phyloP scores from a whole-genome alignment of 2,888 invertebrate species.

The Phragmatobia fuliginosa region DNA sequence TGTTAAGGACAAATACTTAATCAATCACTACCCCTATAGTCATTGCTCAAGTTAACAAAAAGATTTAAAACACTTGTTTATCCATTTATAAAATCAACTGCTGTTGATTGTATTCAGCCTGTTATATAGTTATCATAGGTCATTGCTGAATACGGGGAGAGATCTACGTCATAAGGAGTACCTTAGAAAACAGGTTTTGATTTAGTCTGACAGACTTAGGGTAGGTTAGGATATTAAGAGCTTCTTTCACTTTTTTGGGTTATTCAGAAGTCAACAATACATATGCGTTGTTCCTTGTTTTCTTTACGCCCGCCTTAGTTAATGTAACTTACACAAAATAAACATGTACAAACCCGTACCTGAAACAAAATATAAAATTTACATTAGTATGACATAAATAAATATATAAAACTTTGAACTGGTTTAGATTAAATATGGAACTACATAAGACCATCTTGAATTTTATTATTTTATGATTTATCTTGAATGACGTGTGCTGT shows the following conservation, averaged over 20 bases:
- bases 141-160: no score
- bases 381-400: not conserved
- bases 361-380: slow-evolving; percentile 9
- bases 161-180: no score
- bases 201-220: no score
- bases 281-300: not conserved
- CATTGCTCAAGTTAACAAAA: not conserved
- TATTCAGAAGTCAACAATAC: not conserved
- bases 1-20: not conserved
- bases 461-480: no score
- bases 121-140: no score
- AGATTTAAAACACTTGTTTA: no score
- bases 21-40: not conserved
- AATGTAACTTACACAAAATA: not conserved
- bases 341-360: not conserved
- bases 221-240: no score
- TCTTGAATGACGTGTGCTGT: no score
- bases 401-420: not conserved
- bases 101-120: no score
- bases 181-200: no score
- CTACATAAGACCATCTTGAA: no score
- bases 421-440: not conserved
- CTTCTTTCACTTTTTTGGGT: not conserved
- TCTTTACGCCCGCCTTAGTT: not conserved
- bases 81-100: no score